Evolutionary conservation across 2,113 vertebrate species (phyloP), one percentile per base, ranked within the genome.

Genomic region (Struthio camelus): DNA sequence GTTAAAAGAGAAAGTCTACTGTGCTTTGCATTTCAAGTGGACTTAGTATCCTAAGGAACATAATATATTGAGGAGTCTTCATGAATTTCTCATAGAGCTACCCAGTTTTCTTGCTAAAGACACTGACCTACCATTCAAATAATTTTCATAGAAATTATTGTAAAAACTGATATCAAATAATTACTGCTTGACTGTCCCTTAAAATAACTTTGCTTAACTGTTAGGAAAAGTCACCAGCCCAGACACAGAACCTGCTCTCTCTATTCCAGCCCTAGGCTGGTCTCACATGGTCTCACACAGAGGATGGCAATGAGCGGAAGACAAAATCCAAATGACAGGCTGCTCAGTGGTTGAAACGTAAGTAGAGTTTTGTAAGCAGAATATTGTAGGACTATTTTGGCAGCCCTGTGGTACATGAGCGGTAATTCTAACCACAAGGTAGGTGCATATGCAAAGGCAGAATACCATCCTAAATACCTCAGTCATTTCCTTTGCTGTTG

Each of bases 271-370:
- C 0, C 1, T 20, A 20, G 25, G 54, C 62, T n/a, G n/a, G n/a
- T n/a, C n/a, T n/a, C n/a, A n/a, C n/a, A n/a, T n/a, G n/a, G 16
- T 18, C 58, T 69, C 17, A 2, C 0, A 0, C 48, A 19, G 48
- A 69, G 61, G 62, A 81, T 25, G 32, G 19, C 25, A 17, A 9
- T 1, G 36, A 32, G 38, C 70, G 20, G 14, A 81, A 70, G 19
- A 23, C 27, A 34, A 89, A 86, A 87, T 36, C 48, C 58, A 53
- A n/a, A 24, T 16, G n/a, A 56, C 32, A 28, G 28, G 40, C 34
- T 51, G 28, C 38, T 79, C 32, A 11, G 36, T 1, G 1, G 15
- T 1, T 83, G 36, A 59, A 69, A 59, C 6, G 22, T 18, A 64
- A 75, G 38, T 9, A 59, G 58, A 22, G 36, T 56, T 82, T 65